These are phyloP conservation scores for Harmothoe impar DNA, from an alignment of 2,888 invertebrate genomes.

Conservation along the genomic window DNA sequence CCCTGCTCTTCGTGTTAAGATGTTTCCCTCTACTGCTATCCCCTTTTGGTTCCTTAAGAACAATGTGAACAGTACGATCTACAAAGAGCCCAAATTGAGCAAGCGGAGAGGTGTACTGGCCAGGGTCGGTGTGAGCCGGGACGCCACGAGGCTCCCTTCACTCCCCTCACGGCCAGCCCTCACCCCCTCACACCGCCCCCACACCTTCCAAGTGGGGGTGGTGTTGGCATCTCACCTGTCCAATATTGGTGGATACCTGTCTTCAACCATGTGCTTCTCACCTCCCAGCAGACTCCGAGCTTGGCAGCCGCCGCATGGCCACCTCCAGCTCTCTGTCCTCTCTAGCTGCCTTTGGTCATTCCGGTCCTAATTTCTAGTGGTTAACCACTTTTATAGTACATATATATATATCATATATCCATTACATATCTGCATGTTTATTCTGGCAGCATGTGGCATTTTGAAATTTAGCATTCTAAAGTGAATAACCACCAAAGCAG, in stretches of 20 bases:
- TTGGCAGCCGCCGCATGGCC: conserved; percentile 56
- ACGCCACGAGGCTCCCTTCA: neutral
- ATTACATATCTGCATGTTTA: conserved; percentile 37
- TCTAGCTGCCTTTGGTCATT: conserved; percentile 58
- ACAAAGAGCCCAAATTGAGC: neutral
- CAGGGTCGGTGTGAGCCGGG: conserved; percentile 29
- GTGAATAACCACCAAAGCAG: conserved; percentile 50
- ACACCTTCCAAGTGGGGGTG: conserved; percentile 3
- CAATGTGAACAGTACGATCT: neutral
- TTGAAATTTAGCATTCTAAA: conserved; percentile 33
- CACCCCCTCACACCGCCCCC: conserved; percentile 37
- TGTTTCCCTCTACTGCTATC: conserved; percentile 1
- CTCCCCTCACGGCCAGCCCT: conserved; percentile 40
- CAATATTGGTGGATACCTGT: conserved; percentile 57
- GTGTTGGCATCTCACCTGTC: conserved; percentile 45
- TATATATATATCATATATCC: conserved; percentile 18
- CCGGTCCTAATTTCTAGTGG: conserved; percentile 47
- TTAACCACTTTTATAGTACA: neutral
- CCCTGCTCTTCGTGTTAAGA: conserved; percentile 11
- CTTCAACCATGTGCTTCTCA: conserved; percentile 60
- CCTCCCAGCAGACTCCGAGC: conserved; percentile 57
- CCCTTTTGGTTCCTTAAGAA: conserved; percentile 3
- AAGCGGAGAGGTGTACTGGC: neutral
- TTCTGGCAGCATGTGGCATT: neutral
- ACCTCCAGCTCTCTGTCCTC: conserved; percentile 57